Base-by-base conservation (phyloP, 2,888 invertebrate genomes). In the Lathronympha strigana region DNA sequence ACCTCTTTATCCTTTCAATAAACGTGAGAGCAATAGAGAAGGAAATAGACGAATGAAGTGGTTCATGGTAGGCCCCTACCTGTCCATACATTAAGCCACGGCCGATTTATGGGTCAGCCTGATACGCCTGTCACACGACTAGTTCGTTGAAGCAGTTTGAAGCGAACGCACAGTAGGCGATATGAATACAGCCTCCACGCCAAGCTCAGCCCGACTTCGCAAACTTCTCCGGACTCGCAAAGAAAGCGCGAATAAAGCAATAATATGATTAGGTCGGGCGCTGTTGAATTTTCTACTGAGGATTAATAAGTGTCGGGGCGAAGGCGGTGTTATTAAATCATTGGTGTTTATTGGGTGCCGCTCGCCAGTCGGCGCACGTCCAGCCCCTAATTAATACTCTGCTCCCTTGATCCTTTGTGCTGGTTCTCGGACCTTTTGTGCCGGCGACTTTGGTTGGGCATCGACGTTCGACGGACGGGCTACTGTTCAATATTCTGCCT, bases 301-400 rank as follows among this genome's bases (percentile, higher is more conserved):
- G 31, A 66, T 61, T 61, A 66, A 66, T 61, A 66, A 61, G 63
- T 28, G 60, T 54, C 31, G 64, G 49, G 55, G 51, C 47, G 58
- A 58, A 62, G 66, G 66, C 61, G 15, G 61, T 36, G 66, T 66
- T 69, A 69, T 69, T 69, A 67, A 69, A 69, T 69, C 67, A 69
- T 61, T 38, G 67, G 63, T 67, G 69, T 69, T 69, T 69, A 69
- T 66, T 57, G 58, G 63, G 60, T 54, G 66, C 60, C 23, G 61
- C 54, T 54, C 38, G 62, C 61, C 33, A 69, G 64, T 61, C 69
- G 28, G 47, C 53, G 38, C 69, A 69, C 69, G 69, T 69, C 61
- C 61, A 33, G 54, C 33, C 51, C 58, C 66, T 67, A 67, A 69
- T 69, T 69, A 69, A 69, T 69, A 67, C 69, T 61, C n/a, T 60